phyloP scores from a whole-genome alignment of 2,113 vertebrate species.

The Cettia cetti region DNA sequence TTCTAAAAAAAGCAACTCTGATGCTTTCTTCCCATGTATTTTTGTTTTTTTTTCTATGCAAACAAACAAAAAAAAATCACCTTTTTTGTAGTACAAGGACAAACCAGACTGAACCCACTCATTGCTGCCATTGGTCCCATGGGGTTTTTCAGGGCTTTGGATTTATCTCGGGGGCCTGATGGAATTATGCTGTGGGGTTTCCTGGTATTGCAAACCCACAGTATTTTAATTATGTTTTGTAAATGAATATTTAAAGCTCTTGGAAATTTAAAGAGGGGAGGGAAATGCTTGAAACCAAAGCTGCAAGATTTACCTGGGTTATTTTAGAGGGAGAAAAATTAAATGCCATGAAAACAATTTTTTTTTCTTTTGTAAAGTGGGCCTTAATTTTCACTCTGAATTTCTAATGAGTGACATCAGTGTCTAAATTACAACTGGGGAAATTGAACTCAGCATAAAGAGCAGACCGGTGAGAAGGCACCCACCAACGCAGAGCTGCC shows the following conservation, averaged over 20 bases:
- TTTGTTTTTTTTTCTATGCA: not conserved
- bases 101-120: not conserved
- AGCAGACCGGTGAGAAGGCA: not conserved
- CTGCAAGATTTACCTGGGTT: not conserved
- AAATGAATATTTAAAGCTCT: not conserved
- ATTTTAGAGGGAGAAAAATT: not conserved
- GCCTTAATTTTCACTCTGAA: not conserved
- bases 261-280: rapidly evolving
- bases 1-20: not conserved
- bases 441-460: not conserved
- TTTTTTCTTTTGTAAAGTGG: not conserved
- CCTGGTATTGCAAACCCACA: not conserved
- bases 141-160: not conserved
- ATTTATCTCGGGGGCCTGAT: not conserved
- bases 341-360: not conserved
- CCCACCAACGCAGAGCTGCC: not conserved
- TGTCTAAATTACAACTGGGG: not conserved
- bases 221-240: not conserved
- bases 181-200: not conserved
- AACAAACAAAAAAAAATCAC: not conserved
- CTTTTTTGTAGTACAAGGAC: not conserved
- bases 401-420: not conserved
- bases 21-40: not conserved
- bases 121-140: rapidly evolving
- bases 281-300: not conserved